These are phyloP conservation scores for Pelagia noctiluca DNA, from an alignment of 30 jellyfish, hydroid and myxozoan species.

Conservation along the genomic window DNA sequence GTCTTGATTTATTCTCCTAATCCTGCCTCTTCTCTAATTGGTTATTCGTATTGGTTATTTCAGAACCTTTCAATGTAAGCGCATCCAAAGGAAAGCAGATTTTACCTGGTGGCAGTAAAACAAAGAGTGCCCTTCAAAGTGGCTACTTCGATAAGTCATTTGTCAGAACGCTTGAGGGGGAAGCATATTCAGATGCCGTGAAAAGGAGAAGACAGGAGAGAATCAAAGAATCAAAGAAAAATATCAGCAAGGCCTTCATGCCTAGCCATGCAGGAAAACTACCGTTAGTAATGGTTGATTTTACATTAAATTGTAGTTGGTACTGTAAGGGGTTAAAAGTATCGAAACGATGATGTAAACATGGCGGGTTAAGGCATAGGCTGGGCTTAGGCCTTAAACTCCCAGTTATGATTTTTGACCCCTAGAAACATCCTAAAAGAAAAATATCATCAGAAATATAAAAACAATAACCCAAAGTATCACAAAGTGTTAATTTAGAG, in stretches of 20 bases:
- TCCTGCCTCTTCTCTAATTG: too few species aligned
- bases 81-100: conserved; percentile 96
- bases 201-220: conserved; percentile 90
- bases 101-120: conserved; percentile 95
- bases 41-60: too few species aligned
- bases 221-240: conserved; percentile 64
- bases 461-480: too few species aligned
- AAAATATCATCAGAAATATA: too few species aligned
- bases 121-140: conserved; percentile 81
- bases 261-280: conserved; percentile 96
- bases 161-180: conserved; percentile 84
- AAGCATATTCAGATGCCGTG: conserved; percentile 89
- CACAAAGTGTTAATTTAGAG: too few species aligned
- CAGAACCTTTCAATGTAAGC: conserved; percentile 86
- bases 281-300: conserved; percentile 74
- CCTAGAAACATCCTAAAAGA: too few species aligned
- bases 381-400: too few species aligned
- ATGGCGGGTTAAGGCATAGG: too few species aligned
- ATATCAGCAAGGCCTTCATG: conserved; percentile 83
- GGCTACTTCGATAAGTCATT: conserved; percentile 89
- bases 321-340: too few species aligned
- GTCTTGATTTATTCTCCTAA: not conserved
- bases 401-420: too few species aligned
- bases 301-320: not conserved
- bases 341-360: too few species aligned